These are phyloP conservation scores for Heterocephalus glaber DNA, from an alignment of 2,113 vertebrate species.

Conservation along the genomic window DNA sequence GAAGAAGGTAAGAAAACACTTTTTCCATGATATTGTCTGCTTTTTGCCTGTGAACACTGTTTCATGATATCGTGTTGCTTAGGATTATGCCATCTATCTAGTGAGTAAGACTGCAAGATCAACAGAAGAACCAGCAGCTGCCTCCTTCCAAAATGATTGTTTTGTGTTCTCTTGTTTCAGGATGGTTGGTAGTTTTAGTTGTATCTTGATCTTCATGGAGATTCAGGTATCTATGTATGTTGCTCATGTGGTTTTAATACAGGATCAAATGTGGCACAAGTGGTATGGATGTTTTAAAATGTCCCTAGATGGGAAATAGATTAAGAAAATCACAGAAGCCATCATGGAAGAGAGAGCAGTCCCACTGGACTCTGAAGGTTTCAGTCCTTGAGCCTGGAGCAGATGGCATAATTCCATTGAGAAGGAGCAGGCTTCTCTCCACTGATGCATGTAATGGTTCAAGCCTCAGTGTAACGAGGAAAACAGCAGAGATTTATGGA, in stretches of 20 bases:
- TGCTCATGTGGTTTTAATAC: background rate
- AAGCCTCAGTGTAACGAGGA: background rate
- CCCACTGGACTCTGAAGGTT: background rate
- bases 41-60: background rate
- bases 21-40: background rate
- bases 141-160: background rate
- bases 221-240: background rate
- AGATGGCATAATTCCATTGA: background rate
- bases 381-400: background rate
- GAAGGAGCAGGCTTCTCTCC: background rate
- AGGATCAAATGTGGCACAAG: background rate
- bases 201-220: background rate
- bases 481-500: background rate
- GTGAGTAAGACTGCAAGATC: background rate
- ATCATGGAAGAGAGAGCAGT: background rate
- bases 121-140: background rate
- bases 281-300: background rate
- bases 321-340: background rate
- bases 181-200: background rate
- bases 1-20: background rate
- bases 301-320: background rate
- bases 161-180: background rate
- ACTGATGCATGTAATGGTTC: rapidly evolving
- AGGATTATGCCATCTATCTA: rapidly evolving
- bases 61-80: background rate